A percentile compares a stretch with the other conserved stretches of the same genome.
Evolutionary conservation across 1,140 invertebrate species (phyloP).

Genomic region (Drosophila athabasca): DNA sequence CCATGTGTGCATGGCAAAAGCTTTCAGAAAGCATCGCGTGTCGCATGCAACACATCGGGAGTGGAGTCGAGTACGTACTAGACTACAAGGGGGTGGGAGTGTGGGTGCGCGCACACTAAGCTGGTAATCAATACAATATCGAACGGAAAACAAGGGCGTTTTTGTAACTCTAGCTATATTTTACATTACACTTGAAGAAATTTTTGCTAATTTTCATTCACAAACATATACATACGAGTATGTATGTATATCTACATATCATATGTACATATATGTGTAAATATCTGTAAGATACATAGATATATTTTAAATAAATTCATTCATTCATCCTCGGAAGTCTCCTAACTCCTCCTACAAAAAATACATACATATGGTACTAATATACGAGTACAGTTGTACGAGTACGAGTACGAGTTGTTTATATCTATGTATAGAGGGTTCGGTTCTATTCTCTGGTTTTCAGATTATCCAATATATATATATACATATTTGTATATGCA

Average conservation of each 20-base stretch:
- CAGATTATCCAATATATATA: conserved; percentile 6
- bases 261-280: conserved; percentile 20
- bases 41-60: background rate
- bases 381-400: too few species aligned
- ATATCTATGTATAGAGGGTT: conserved; percentile 1
- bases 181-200: conserved; percentile 74
- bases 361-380: conserved; percentile 10
- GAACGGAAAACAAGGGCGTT: conserved; percentile 28
- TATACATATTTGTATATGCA: conserved; percentile 8
- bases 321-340: conserved; percentile 9
- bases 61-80: too few species aligned
- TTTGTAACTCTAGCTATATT: conserved; percentile 61
- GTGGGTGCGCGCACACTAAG: too few species aligned
- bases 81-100: too few species aligned
- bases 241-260: conserved; percentile 22
- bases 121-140: too few species aligned
- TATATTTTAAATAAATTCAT: conserved; percentile 63
- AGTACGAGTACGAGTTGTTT: conserved; percentile 12
- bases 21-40: conserved; percentile 20
- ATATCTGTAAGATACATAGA: conserved; percentile 1
- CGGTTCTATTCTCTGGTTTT: conserved; percentile 6
- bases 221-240: conserved; percentile 6
- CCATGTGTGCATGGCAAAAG: conserved; percentile 7
- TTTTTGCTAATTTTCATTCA: conserved; percentile 63
- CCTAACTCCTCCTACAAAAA: conserved; percentile 39